phyloP scores from a whole-genome alignment of 2,113 vertebrate genomes.

The Prionailurus viverrinus region DNA sequence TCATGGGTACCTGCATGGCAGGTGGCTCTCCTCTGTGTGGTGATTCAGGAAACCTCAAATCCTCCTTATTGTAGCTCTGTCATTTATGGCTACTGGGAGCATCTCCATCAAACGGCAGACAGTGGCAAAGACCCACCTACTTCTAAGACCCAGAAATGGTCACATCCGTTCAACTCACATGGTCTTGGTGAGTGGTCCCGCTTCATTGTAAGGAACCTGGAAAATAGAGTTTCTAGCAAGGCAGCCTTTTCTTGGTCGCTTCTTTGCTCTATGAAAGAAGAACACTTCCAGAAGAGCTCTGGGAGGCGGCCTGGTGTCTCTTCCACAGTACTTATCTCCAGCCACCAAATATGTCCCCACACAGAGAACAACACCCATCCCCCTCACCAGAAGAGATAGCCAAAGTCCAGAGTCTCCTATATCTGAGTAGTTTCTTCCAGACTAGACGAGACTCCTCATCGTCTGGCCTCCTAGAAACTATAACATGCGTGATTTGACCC shows the following conservation, averaged over 20 bases:
- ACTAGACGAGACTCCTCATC: not conserved
- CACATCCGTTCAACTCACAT: not conserved
- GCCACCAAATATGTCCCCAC: not conserved
- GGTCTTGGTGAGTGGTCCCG: not conserved
- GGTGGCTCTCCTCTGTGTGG: not conserved
- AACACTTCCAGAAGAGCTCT: not conserved
- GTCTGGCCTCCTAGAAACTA: not conserved
- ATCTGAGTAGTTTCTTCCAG: not conserved
- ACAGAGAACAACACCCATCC: not conserved
- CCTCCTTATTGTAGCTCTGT: not conserved
- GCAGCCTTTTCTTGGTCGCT: not conserved
- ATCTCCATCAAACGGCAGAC: not conserved
- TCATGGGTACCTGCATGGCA: not conserved
- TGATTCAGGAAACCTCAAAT: not conserved
- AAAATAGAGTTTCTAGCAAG: too few relatives aligned
- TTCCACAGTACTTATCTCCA: not conserved
- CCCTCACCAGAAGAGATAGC: not conserved
- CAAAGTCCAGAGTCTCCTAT: not conserved
- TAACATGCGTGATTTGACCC: not conserved
- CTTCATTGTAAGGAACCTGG: not conserved
- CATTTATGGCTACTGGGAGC: not conserved
- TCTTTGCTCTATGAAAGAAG: not conserved
- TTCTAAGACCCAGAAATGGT: not conserved
- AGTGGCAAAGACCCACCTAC: not conserved
- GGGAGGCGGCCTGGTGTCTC: not conserved